These are phyloP conservation scores for Chlorops oryzae DNA, from an alignment of 1,140 invertebrate genomes.

Conservation along the genomic window DNA sequence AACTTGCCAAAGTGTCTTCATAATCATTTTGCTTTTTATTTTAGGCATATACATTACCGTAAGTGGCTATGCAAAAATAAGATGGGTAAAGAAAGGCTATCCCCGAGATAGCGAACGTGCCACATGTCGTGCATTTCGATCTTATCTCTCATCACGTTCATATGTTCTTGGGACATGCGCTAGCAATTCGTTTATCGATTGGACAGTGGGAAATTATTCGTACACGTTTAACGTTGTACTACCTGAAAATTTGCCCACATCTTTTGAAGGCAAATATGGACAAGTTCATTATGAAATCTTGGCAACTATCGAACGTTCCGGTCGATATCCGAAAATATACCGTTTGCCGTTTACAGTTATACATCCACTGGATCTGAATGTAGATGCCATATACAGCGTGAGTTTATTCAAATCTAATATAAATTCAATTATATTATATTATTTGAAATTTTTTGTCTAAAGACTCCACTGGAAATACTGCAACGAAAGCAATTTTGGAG, in stretches of 20 bases:
- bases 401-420: conserved; percentile 1
- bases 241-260: conserved; percentile 58
- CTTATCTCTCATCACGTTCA: conserved; percentile 42
- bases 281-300: conserved; percentile 65
- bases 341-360: conserved; percentile 70
- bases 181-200: conserved; percentile 47
- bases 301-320: conserved; percentile 63
- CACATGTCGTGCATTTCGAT: conserved; percentile 44
- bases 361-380: conserved; percentile 68
- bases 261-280: conserved; percentile 68
- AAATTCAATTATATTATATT: background rate
- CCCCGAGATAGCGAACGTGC: conserved; percentile 44
- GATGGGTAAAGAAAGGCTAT: conserved; percentile 48
- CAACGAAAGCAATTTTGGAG: conserved; percentile 49
- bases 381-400: conserved; percentile 48
- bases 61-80: conserved; percentile 46
- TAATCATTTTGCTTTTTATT: too few species aligned
- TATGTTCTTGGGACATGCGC: conserved; percentile 43
- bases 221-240: conserved; percentile 57
- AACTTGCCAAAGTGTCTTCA: too few species aligned
- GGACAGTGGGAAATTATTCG: conserved; percentile 53
- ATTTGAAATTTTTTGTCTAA: conserved; percentile 18
- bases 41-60: conserved; percentile 44
- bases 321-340: conserved; percentile 66
- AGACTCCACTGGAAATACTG: conserved; percentile 54